Percentiles rank a stretch among this genome's conserved stretches.
Conservation (phyloP, 2,113 vertebrate species). For the Indicator maculatus region DNA sequence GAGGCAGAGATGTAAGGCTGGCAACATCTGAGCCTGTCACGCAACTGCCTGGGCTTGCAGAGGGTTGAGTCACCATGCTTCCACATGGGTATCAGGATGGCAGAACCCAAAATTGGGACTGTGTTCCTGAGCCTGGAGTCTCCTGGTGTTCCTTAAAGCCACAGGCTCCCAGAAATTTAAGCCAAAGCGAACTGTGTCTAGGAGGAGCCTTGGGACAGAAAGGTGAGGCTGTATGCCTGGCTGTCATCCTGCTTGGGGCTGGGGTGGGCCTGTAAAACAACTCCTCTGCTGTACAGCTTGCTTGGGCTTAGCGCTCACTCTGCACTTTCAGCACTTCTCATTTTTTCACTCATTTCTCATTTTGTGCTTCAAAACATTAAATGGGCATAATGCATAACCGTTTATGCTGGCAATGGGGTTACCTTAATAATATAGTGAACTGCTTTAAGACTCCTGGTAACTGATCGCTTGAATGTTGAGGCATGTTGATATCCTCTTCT, state of each 20-base stretch:
- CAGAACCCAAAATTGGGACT: not conserved
- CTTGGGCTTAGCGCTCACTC: not conserved
- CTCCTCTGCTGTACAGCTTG: not conserved
- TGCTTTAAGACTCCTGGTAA: conserved; percentile 84
- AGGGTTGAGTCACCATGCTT: not conserved
- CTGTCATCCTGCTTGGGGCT: not conserved
- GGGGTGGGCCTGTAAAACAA: not conserved
- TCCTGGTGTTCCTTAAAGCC: not conserved
- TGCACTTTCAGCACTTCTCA: not conserved
- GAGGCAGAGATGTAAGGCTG: not conserved
- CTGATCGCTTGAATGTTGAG: conserved; percentile 47
- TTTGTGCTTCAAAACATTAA: not conserved
- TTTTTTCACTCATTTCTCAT: not conserved
- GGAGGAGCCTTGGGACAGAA: not conserved
- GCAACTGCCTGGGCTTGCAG: not conserved
- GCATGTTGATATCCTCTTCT: conserved; percentile 61
- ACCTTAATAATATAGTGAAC: conserved; percentile 87
- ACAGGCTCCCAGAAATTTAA: fast-evolving
- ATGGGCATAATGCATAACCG: fast-evolving
- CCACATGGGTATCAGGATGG: not conserved
- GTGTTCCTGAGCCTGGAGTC: not conserved
- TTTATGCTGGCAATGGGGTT: not conserved
- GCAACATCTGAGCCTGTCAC: not conserved
- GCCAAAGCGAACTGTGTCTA: not conserved
- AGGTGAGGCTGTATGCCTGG: not conserved